Percentiles rank a stretch among this genome's conserved stretches.
These are phyloP conservation scores for Psilopogon haemacephalus DNA, from an alignment of 2,113 vertebrate species.

Conservation along the genomic window DNA sequence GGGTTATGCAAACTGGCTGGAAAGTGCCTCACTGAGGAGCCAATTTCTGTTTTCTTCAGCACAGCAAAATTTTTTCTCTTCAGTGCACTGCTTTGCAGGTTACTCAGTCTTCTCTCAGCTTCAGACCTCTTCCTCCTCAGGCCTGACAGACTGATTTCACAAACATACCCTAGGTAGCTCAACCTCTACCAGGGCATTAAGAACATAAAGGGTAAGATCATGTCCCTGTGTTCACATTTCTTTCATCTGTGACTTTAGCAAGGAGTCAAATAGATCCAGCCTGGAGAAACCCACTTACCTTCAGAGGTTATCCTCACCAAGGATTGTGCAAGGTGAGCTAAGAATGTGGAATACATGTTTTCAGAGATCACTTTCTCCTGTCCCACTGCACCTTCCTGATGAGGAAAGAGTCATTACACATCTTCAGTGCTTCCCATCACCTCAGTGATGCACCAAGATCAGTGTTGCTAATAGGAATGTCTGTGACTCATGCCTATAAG, in stretches of 20 bases:
- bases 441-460: not conserved
- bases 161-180: not conserved
- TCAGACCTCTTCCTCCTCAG: not conserved
- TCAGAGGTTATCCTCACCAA: not conserved
- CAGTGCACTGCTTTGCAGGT: not conserved
- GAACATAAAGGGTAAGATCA: not conserved
- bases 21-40: slow-evolving; percentile 75
- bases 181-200: not conserved
- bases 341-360: not conserved
- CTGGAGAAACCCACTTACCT: not conserved
- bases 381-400: not conserved
- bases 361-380: not conserved
- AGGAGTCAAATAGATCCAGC: not conserved
- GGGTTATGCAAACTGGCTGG: slow-evolving; percentile 73
- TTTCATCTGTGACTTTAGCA: not conserved
- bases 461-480: not conserved
- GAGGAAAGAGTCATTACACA: not conserved
- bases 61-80: not conserved
- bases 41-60: slow-evolving; percentile 14
- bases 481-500: not conserved
- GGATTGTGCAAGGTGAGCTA: not conserved
- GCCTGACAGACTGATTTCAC: not conserved
- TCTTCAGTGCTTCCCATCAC: not conserved
- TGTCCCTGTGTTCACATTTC: not conserved
- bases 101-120: not conserved